These are phyloP conservation scores for Cercopithecus mona DNA, from an alignment of 2,113 vertebrate species.

Conservation along the genomic window DNA sequence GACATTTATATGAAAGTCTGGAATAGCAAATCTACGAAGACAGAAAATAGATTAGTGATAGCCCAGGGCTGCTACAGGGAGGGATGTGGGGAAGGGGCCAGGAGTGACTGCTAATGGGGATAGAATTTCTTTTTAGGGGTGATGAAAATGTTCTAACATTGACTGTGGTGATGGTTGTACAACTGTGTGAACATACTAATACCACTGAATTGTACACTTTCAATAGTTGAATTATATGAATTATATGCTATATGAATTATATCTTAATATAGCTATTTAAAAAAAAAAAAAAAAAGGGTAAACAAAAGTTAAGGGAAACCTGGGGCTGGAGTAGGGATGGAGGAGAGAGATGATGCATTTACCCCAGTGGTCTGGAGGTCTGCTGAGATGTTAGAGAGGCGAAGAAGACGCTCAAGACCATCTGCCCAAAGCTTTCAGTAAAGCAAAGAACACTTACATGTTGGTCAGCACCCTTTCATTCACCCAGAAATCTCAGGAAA, in stretches of 20 bases:
- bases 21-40: background rate
- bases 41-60: background rate
- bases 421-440: too few relatives aligned
- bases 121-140: background rate
- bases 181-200: background rate
- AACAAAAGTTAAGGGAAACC: background rate
- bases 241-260: background rate
- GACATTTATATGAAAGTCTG: background rate
- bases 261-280: background rate
- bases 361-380: background rate
- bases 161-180: background rate
- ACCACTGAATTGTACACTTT: background rate
- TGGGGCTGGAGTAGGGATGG: fast-evolving
- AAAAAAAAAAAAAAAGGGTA: too few relatives aligned
- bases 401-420: background rate
- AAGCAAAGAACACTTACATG: background rate
- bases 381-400: background rate
- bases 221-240: background rate
- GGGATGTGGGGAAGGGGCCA: background rate
- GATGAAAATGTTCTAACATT: background rate
- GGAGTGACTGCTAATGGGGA: background rate
- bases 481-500: background rate
- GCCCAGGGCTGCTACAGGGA: background rate
- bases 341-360: fast-evolving
- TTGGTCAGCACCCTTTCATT: background rate